Percentiles rank a stretch among this genome's conserved stretches.
Evolutionary conservation across 2,888 invertebrate species (phyloP).

Genomic region (Drosophila pseudotakahashii): DNA sequence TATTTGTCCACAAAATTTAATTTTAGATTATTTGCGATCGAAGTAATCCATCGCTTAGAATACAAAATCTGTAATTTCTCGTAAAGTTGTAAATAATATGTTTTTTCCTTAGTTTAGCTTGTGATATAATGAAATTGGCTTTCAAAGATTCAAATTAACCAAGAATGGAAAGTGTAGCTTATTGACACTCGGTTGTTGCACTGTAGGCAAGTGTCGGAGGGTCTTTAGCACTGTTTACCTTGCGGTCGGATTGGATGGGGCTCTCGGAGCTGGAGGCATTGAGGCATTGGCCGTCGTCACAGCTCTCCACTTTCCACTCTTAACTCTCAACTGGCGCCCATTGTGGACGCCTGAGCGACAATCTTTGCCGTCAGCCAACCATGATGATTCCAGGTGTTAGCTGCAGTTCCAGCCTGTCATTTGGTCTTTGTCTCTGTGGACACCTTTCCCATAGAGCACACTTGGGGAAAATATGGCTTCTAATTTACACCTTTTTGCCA

Average conservation of each 20-base stretch:
- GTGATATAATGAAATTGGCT: neutral
- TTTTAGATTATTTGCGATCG: no score
- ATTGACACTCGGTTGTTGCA: constrained; percentile 1
- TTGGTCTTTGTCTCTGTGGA: constrained; percentile 21
- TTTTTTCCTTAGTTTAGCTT: no score
- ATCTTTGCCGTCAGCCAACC: constrained; percentile 69
- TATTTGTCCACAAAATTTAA: no score
- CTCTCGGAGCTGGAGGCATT: neutral
- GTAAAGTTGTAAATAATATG: no score
- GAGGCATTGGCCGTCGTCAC: constrained; percentile 12
- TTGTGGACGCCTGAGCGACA: constrained; percentile 73
- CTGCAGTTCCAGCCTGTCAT: constrained; percentile 20
- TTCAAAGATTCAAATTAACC: neutral
- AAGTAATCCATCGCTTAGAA: no score
- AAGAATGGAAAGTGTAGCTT: no score
- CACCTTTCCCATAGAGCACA: constrained; percentile 12
- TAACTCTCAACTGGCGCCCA: constrained; percentile 56
- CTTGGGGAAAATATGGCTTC: neutral
- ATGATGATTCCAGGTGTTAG: constrained; percentile 38
- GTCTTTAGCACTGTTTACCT: constrained; percentile 30
- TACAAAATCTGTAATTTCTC: no score
- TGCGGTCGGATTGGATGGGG: constrained; percentile 15
- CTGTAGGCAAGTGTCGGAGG: constrained; percentile 5
- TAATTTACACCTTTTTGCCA: neutral
- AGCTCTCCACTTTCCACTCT: neutral